Conservation (phyloP, 2,113 vertebrate genomes). For the Oryctolagus cuniculus region mOryCun1.1 NC_091445.1:87951501-87952000, state of each 20-base stretch:
- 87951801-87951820: conserved; percentile 27
- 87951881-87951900: not conserved
- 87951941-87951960: conserved; percentile 14
- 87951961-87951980: not conserved
- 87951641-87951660: not conserved
- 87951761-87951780: not conserved
- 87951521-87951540: not conserved
- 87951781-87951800: not conserved
- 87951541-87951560: not conserved
- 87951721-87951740: not conserved
- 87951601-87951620: not conserved
- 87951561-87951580: not conserved
- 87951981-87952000: not conserved
- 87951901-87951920: not conserved
- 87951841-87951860: not conserved
- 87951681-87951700: not conserved
- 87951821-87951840: not conserved
- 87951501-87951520: not conserved
- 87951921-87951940: conserved; percentile 17
- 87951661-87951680: not conserved
- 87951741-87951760: not conserved
- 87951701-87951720: not conserved
- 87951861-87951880: not conserved
- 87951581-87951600: not conserved
- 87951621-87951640: not conserved